A percentile compares a stretch with the other conserved stretches of the same genome.
Conservation (phyloP, 2,113 vertebrate genomes). For the Tor tambroides region DNA sequence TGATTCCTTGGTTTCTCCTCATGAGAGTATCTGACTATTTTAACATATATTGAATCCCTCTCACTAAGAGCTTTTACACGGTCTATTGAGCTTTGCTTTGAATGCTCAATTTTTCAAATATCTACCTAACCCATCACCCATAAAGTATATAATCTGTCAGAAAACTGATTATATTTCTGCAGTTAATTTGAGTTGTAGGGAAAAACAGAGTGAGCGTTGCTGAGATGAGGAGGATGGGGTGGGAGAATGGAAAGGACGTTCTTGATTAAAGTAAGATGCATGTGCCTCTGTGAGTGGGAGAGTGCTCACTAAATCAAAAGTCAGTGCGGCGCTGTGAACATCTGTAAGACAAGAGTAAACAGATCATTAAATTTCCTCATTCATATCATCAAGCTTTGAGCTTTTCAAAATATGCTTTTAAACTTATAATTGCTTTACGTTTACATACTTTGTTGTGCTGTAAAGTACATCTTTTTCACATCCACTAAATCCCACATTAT, state of each 20-base stretch:
- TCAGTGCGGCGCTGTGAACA: conserved; percentile 64
- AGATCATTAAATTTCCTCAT: conserved; percentile 70
- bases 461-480: background rate
- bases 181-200: conserved; percentile 68
- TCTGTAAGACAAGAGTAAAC: conserved; percentile 69
- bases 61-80: conserved; percentile 58
- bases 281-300: conserved; percentile 70
- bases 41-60: conserved; percentile 1
- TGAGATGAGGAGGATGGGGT: conserved; percentile 26
- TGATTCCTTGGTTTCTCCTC: conserved; percentile 26
- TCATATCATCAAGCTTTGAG: conserved; percentile 59
- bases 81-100: conserved; percentile 60
- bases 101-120: conserved; percentile 72
- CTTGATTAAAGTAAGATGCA: conserved; percentile 78
- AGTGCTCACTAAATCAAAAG: conserved; percentile 75
- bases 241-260: conserved; percentile 57
- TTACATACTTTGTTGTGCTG: background rate
- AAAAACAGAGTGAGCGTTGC: conserved; percentile 53
- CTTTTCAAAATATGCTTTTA: conserved; percentile 46
- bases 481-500: background rate
- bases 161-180: conserved; percentile 73
- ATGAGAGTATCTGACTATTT: conserved; percentile 15
- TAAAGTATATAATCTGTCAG: conserved; percentile 75
- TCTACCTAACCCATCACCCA: conserved; percentile 78
- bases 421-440: conserved; percentile 22